phyloP scores from a whole-genome alignment of 2,888 invertebrate species.

The Hedychridium roseum region DNA sequence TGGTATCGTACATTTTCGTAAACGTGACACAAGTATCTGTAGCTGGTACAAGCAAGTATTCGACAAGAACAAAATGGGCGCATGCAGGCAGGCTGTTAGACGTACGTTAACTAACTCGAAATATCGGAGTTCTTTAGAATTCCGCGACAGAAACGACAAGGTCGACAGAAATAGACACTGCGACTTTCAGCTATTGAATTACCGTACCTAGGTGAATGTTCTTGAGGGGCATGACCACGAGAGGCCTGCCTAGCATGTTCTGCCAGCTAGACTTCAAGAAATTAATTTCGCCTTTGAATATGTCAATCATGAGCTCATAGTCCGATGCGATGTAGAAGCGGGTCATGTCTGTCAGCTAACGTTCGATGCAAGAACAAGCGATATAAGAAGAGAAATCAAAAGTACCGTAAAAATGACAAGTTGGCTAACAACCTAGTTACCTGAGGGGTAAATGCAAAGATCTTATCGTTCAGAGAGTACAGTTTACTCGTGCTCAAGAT shows the following conservation, averaged over 20 bases:
- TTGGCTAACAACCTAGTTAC: conserved; percentile 69
- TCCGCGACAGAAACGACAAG: conserved; percentile 9
- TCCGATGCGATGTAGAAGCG: conserved; percentile 99
- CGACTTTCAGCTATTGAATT: conserved; percentile 37
- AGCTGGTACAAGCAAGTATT: conserved; percentile 13
- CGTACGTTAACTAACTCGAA: conserved; percentile 8
- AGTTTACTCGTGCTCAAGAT: conserved; percentile 97
- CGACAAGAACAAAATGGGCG: conserved; percentile 38
- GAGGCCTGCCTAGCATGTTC: conserved; percentile 95
- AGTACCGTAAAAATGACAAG: conserved; percentile 13
- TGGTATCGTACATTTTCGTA: not conserved
- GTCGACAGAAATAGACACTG: conserved; percentile 27
- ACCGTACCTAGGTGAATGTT: conserved; percentile 86
- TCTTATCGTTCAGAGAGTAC: conserved; percentile 93
- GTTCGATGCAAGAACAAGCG: conserved; percentile 41
- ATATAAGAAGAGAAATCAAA: conserved; percentile 39
- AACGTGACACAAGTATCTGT: not conserved
- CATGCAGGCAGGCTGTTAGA: conserved; percentile 49
- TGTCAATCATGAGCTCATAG: conserved; percentile 97
- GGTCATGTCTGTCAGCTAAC: conserved; percentile 95
- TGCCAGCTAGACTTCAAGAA: conserved; percentile 99
- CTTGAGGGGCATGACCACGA: conserved; percentile 90
- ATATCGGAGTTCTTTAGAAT: not conserved
- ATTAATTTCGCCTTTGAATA: conserved; percentile 95
- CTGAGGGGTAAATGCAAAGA: conserved; percentile 99